phyloP scores from a whole-genome alignment of 2,113 vertebrate genomes.

The Labeo catla region DNA sequence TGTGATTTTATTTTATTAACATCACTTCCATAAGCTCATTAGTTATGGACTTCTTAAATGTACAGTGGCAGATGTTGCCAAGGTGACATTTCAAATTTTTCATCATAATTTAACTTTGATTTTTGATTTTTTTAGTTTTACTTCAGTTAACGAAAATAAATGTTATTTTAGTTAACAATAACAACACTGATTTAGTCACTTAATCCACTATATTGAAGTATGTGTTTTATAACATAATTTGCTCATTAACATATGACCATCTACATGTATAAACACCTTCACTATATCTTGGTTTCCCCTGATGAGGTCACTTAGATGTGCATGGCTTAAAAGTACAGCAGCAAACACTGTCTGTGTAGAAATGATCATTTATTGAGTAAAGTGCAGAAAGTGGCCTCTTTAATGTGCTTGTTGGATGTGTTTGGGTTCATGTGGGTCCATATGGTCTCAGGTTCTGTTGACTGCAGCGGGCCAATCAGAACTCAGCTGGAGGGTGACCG shows the following conservation, averaged over 20 bases:
- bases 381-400: background rate
- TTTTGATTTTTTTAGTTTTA: no score
- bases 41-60: no score
- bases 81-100: no score
- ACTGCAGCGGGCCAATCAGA: constrained; percentile 75
- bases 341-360: background rate
- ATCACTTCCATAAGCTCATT: no score
- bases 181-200: background rate
- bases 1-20: no score
- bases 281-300: background rate
- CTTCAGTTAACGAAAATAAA: no score
- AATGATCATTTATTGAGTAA: background rate
- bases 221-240: background rate
- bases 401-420: background rate
- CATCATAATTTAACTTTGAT: no score
- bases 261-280: background rate
- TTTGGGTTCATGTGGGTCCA: constrained; percentile 47
- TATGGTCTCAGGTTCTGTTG: constrained; percentile 65
- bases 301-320: background rate
- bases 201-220: background rate
- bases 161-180: background rate
- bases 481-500: constrained; percentile 65
- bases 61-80: no score
- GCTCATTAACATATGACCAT: background rate
- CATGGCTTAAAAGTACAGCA: background rate